These are phyloP conservation scores for Percopsis transmontana DNA, from an alignment of 2,113 vertebrate genomes.

Conservation along the genomic window DNA sequence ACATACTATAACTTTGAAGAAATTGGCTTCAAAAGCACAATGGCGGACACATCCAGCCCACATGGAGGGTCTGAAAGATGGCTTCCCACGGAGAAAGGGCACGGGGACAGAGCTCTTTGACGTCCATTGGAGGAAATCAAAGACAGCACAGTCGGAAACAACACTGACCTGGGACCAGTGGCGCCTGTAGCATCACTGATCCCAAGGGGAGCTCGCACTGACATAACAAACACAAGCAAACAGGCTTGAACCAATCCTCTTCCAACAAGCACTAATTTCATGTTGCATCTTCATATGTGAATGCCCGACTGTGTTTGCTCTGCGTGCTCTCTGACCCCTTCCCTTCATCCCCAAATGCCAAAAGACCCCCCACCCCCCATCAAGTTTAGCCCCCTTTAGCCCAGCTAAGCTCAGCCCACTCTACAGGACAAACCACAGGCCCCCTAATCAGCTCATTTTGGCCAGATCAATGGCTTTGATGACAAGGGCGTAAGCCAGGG, in stretches of 20 bases:
- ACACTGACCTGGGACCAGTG: slow-evolving; percentile 17
- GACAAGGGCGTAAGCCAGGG: slow-evolving; percentile 61
- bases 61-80: slow-evolving; percentile 4
- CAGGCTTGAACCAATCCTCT: slow-evolving; percentile 36
- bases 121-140: slow-evolving; percentile 38
- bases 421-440: slow-evolving; percentile 69
- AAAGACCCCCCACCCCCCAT: slow-evolving; percentile 5
- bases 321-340: slow-evolving; percentile 55
- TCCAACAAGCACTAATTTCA: slow-evolving; percentile 59
- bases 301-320: slow-evolving; percentile 67
- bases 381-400: slow-evolving; percentile 11
- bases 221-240: slow-evolving; percentile 49
- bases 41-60: background rate
- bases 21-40: slow-evolving; percentile 4
- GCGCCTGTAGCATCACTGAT: slow-evolving; percentile 24
- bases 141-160: slow-evolving; percentile 21
- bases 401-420: slow-evolving; percentile 48
- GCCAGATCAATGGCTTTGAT: slow-evolving; percentile 73
- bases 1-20: background rate
- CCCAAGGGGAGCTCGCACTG: slow-evolving; percentile 31
- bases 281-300: slow-evolving; percentile 57
- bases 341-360: slow-evolving; percentile 42
- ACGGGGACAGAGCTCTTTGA: slow-evolving; percentile 5
- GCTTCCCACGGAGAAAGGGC: background rate
- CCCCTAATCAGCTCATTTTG: slow-evolving; percentile 77